Evolutionary conservation across 2,113 vertebrate species (phyloP).

Genomic region (Stercorarius parasiticus): DNA sequence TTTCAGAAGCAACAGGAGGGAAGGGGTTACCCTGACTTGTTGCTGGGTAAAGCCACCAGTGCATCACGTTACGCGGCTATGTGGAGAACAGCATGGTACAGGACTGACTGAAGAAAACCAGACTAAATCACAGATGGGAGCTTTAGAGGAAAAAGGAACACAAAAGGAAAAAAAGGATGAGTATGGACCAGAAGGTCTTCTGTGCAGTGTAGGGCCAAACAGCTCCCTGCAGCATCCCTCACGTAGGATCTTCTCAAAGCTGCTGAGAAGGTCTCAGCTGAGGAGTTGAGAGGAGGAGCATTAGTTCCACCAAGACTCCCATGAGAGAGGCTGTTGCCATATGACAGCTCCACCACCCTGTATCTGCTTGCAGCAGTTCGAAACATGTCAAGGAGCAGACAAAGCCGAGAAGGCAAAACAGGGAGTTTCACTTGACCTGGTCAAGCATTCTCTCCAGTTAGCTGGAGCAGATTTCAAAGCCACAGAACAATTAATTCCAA

Average conservation of each 20-base stretch:
- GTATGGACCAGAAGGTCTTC: neutral
- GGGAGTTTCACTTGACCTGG: neutral
- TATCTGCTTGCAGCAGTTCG: neutral
- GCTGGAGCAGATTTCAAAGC: neutral
- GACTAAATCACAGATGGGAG: neutral
- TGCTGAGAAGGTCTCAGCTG: neutral
- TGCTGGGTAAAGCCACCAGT: neutral
- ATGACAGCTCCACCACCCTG: neutral
- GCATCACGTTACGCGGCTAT: rapidly evolving
- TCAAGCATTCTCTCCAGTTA: neutral
- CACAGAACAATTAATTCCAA: neutral
- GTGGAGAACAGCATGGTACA: neutral
- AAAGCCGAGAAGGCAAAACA: neutral
- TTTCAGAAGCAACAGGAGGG: neutral
- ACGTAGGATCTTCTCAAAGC: neutral
- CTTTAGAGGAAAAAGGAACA: neutral
- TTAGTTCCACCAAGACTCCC: neutral
- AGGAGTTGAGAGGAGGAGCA: too few species aligned
- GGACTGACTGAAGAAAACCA: neutral
- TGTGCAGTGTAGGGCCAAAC: neutral
- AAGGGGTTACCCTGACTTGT: too few species aligned
- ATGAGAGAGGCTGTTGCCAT: neutral
- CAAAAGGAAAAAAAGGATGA: neutral
- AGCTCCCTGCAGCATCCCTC: neutral
- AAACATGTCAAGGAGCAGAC: neutral